A percentile compares a stretch with the other conserved stretches of the same genome.
Evolutionary conservation across 2,113 vertebrate genomes (phyloP).

Genomic region (Sinocyclocheilus grahami): DNA sequence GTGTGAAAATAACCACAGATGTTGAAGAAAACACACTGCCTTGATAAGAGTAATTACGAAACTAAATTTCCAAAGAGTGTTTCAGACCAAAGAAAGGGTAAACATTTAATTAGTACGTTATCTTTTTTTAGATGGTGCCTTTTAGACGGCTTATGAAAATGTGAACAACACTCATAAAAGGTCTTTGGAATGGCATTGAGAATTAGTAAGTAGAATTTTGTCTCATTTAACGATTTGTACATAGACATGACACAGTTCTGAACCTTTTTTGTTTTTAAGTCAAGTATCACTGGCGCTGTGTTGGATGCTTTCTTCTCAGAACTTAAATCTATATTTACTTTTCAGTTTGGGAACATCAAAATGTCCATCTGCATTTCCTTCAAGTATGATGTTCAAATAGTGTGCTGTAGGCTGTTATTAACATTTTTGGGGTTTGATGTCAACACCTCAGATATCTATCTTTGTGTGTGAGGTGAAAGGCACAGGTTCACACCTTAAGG

Average conservation of each 20-base stretch:
- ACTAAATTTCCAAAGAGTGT: background rate
- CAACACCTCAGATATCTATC: background rate
- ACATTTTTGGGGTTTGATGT: background rate
- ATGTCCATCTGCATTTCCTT: background rate
- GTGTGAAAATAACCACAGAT: constrained; percentile 31
- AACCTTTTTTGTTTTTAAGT: background rate
- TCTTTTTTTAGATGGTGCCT: too few species aligned
- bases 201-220: too few species aligned
- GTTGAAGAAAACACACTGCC: background rate
- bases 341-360: background rate
- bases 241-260: background rate
- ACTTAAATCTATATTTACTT: too few species aligned
- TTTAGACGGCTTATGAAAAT: too few species aligned
- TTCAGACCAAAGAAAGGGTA: background rate
- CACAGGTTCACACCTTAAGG: background rate
- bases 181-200: too few species aligned
- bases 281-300: background rate
- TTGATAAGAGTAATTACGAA: background rate
- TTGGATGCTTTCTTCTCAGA: too few species aligned
- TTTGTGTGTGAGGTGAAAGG: background rate
- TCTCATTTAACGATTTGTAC: too few species aligned
- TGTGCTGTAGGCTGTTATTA: background rate
- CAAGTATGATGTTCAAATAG: background rate
- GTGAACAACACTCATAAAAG: too few species aligned
- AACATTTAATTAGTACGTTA: background rate